These are phyloP conservation scores for Onychostruthus taczanowskii DNA, from an alignment of 2,113 vertebrate species.

Conservation along the genomic window DNA sequence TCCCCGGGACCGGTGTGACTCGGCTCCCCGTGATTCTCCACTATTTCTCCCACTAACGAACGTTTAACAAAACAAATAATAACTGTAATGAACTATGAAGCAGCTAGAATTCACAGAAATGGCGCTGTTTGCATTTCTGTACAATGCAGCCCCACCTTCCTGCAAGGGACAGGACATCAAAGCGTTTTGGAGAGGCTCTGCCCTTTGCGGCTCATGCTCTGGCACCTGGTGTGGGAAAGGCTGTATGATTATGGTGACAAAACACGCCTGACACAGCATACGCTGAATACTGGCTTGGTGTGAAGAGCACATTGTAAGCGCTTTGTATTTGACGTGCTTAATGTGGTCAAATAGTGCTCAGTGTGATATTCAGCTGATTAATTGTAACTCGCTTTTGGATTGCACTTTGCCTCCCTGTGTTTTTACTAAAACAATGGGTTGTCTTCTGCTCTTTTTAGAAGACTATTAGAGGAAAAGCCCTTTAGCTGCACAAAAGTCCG, in stretches of 20 bases:
- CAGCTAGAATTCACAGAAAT: neutral
- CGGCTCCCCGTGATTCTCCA: neutral
- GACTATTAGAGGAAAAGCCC: neutral
- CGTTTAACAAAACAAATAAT: neutral
- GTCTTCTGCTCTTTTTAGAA: neutral
- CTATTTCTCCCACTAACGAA: neutral
- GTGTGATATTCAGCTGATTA: neutral
- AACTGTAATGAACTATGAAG: neutral
- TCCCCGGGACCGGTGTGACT: rapidly evolving
- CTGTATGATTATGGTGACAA: neutral
- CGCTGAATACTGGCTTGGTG: neutral
- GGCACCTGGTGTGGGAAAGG: neutral
- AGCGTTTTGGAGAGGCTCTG: neutral
- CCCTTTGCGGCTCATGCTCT: neutral
- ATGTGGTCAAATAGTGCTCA: neutral
- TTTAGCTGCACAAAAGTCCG: neutral
- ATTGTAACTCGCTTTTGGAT: neutral
- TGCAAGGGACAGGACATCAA: neutral
- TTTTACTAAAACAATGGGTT: neutral
- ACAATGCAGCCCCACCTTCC: neutral
- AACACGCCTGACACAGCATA: neutral
- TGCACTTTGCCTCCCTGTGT: rapidly evolving
- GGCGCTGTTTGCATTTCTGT: neutral
- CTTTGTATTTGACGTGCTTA: neutral
- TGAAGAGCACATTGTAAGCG: neutral